phyloP scores from a whole-genome alignment of 2,888 invertebrate species.

The Scaeva pyrastri region DNA sequence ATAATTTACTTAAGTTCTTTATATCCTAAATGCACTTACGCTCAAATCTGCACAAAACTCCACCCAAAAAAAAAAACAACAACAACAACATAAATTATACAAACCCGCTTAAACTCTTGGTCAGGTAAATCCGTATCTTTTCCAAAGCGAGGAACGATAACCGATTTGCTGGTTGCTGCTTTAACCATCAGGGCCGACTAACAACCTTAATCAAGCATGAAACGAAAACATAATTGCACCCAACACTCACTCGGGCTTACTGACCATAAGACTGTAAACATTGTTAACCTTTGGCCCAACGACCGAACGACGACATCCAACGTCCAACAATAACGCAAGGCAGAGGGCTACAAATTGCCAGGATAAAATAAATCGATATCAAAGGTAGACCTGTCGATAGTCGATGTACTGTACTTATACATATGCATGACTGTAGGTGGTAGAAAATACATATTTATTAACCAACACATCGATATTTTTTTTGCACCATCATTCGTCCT shows the following conservation, averaged over 20 bases:
- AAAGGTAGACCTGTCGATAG: constrained; percentile 12
- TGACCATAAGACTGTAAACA: constrained; percentile 54
- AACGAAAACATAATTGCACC: constrained; percentile 57
- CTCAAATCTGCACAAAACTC: constrained; percentile 4
- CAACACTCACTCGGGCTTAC: constrained; percentile 46
- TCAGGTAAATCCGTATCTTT: constrained; percentile 16
- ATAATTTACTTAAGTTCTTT: neutral
- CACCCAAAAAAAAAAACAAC: constrained; percentile 1
- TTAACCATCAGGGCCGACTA: constrained; percentile 46
- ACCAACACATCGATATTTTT: constrained; percentile 7
- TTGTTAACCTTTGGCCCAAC: constrained; percentile 50
- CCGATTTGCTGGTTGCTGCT: constrained; percentile 19
- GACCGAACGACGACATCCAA: no score
- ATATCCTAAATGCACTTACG: neutral
- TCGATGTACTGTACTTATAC: neutral
- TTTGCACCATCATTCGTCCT: constrained; percentile 12
- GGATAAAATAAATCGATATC: constrained; percentile 56
- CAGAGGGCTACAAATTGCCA: constrained; percentile 29
- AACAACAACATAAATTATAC: neutral
- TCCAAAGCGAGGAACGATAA: constrained; percentile 12
- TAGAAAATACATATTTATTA: neutral
- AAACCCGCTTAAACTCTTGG: neutral
- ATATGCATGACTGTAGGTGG: no score
- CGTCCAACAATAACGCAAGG: constrained; percentile 25
- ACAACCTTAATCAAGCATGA: constrained; percentile 61